phyloP scores from a whole-genome alignment of 2,797 vertebrate species.

The Catharus ustulatus region DNA sequence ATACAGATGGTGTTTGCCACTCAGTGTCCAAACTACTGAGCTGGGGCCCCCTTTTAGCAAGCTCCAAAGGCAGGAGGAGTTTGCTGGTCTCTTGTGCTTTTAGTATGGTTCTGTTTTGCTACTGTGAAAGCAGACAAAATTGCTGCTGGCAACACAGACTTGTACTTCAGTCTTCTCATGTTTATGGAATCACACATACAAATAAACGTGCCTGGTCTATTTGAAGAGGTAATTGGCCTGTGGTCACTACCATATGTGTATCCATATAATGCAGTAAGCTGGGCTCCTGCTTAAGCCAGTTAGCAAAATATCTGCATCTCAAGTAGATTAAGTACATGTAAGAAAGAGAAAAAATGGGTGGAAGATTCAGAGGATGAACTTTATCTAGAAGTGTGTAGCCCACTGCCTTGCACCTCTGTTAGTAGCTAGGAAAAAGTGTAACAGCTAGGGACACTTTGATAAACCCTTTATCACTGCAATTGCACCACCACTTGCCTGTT shows the following conservation, averaged over 20 bases:
- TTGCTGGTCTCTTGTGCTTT: conserved; percentile 36
- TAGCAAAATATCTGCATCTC: conserved; percentile 12
- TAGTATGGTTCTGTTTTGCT: conserved; percentile 65
- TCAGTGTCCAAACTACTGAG: conserved; percentile 46
- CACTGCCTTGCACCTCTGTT: neutral
- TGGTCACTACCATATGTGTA: conserved; percentile 51
- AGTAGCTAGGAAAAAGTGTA: neutral
- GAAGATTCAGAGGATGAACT: neutral
- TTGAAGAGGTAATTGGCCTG: conserved; percentile 56
- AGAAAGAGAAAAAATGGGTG: neutral
- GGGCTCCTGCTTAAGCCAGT: neutral
- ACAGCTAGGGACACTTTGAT: neutral
- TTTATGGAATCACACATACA: conserved; percentile 63
- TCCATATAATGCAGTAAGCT: neutral
- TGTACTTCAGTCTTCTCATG: conserved; percentile 42
- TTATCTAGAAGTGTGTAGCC: neutral
- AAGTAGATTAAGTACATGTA: neutral
- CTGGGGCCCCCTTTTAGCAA: conserved; percentile 49
- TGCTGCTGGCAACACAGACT: conserved; percentile 65
- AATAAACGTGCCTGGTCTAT: conserved; percentile 47
- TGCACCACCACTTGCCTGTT: neutral
- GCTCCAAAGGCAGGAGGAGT: conserved; percentile 55
- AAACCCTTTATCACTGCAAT: neutral
- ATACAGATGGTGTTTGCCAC: conserved; percentile 75
- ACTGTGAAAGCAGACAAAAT: conserved; percentile 59